Evolutionary conservation across 2,113 vertebrate species (phyloP).

Genomic region (Lates calcarifer): DNA sequence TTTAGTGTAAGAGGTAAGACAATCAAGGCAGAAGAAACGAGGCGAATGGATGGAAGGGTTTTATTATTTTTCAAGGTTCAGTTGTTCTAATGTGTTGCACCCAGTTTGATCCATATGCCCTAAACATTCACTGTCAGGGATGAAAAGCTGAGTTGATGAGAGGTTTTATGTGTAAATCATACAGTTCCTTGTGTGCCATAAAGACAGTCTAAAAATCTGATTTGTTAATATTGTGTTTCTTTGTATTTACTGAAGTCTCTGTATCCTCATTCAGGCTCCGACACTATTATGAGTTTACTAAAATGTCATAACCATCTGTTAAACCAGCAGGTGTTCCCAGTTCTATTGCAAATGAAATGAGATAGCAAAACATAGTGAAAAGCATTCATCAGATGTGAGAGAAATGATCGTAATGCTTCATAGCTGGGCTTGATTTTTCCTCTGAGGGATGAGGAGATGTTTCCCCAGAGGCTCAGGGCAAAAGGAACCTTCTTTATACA

Average conservation of each 20-base stretch:
- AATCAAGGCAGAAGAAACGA: too few relatives aligned
- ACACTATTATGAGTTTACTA: not conserved
- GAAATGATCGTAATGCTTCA: slow-evolving; percentile 30
- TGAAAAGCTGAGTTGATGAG: too few relatives aligned
- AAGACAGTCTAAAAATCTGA: too few relatives aligned
- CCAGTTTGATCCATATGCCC: too few relatives aligned
- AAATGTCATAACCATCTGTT: not conserved
- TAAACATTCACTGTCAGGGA: too few relatives aligned
- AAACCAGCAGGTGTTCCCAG: not conserved
- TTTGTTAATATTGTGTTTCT: not conserved
- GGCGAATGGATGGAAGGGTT: too few relatives aligned
- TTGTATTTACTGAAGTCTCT: not conserved
- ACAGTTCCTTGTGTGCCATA: too few relatives aligned
- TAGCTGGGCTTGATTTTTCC: slow-evolving; percentile 27
- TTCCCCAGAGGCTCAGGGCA: slow-evolving; percentile 81
- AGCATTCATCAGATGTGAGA: not conserved
- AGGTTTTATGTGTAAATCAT: not conserved
- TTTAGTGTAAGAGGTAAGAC: too few relatives aligned
- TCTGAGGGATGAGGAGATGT: slow-evolving; percentile 74
- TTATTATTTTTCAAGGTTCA: too few relatives aligned
- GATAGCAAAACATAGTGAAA: not conserved
- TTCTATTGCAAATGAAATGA: not conserved
- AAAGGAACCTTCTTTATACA: slow-evolving; percentile 85
- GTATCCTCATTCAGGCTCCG: not conserved
- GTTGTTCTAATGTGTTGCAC: too few relatives aligned